Evolutionary conservation across 2,113 vertebrate genomes (phyloP).

Genomic region (Scortum barcoo): DNA sequence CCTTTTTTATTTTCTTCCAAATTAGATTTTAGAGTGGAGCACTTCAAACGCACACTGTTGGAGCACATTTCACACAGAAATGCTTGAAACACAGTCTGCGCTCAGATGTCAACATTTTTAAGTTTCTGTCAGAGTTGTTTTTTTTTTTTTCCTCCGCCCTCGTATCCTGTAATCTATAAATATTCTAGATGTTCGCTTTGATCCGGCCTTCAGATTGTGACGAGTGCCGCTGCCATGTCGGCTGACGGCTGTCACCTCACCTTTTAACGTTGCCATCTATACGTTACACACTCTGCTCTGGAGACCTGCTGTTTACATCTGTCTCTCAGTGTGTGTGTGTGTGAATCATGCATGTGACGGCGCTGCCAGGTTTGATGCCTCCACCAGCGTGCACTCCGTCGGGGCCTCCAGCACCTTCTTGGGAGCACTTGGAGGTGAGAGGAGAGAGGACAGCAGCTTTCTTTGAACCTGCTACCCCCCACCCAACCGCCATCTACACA

Average conservation of each 20-base stretch:
- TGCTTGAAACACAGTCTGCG: slow-evolving; percentile 10
- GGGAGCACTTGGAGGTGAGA: slow-evolving; percentile 72
- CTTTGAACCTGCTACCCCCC: slow-evolving; percentile 63
- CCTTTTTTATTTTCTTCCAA: slow-evolving; percentile 7
- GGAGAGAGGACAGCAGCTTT: slow-evolving; percentile 70
- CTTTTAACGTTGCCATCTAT: slow-evolving; percentile 42
- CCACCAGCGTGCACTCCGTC: slow-evolving; percentile 20
- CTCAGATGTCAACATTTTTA: slow-evolving; percentile 44
- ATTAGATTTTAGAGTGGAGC: slow-evolving; percentile 23
- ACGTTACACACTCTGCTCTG: slow-evolving; percentile 34
- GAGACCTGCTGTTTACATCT: slow-evolving; percentile 60
- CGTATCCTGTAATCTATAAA: slow-evolving; percentile 73
- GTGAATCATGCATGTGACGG: slow-evolving; percentile 54
- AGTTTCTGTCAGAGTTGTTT: slow-evolving; percentile 44
- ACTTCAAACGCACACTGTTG: slow-evolving; percentile 35
- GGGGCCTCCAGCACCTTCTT: slow-evolving; percentile 49
- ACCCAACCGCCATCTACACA: neutral
- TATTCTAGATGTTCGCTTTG: slow-evolving; percentile 77
- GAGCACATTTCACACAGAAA: slow-evolving; percentile 5
- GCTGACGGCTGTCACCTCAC: slow-evolving; percentile 71
- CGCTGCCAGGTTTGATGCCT: slow-evolving; percentile 60
- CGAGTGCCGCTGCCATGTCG: slow-evolving; percentile 33
- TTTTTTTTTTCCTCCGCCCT: neutral
- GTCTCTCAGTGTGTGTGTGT: slow-evolving; percentile 22
- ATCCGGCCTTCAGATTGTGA: slow-evolving; percentile 56